Base-by-base conservation (phyloP, 2,113 vertebrate species). In the Turdus rufiventris region DNA sequence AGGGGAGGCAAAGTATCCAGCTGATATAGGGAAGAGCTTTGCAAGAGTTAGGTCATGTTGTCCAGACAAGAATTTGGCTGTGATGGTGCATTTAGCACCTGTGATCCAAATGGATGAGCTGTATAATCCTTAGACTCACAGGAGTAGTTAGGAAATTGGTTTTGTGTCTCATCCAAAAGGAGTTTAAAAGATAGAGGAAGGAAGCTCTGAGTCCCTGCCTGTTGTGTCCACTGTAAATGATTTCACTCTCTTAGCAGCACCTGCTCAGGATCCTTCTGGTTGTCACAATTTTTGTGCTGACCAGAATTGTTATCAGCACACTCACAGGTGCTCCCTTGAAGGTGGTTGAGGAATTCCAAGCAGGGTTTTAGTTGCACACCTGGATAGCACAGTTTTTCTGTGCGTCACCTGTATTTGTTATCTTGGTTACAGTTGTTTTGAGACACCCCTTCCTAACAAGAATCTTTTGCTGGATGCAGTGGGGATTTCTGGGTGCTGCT, bases 401-500 rank as follows among this genome's bases (percentile, higher is more conserved):
- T 15, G 29, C 8, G 16, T 38, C 28, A 28, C 51, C 71, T 45
- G 4, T 6, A 13, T 42, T 60, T 90, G n/a, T 33, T 47, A 33
- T 9, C 53, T 47, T 7, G 18, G 19, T 53, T 34, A 4, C 11
- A 50, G 31, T 36, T 53, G 20, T 14, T 9, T 2, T 34, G 42
- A 54, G 40, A 24, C 5, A 20, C 8, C 31, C 3, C 14, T 48
- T 82, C n/a, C 57, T 17, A 56, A 47, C 5, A 33, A 12, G 36
- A 34, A 6, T 5, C 3, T 33, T 33, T 16, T 47, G 8, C 40
- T 38, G 72, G 29, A 10, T 1, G 1, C 15, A 3, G 8, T 70
- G 28, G 36, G n/a, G 7, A 6, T 60, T 79, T 85, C 51, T 58
- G 45, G 16, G 17, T 34, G 66, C 40, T 68, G 31, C n/a, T 12